A percentile compares a stretch with the other conserved stretches of the same genome.
These are phyloP conservation scores for Scolopax bukidnonensis DNA, from an alignment of 2,797 vertebrate species.

Conservation along the genomic window DNA sequence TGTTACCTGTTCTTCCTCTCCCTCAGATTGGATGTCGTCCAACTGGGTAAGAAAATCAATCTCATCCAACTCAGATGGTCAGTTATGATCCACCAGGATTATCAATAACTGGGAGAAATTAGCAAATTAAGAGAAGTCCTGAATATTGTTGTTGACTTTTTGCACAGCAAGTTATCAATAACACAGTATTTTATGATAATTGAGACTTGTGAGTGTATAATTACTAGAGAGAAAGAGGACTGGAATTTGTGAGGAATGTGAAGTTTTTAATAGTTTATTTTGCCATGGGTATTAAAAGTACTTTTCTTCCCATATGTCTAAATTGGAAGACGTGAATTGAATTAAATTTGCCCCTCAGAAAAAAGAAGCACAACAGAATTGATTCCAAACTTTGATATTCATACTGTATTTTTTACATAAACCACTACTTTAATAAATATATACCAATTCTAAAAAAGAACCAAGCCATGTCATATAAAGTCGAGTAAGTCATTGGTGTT, in stretches of 20 bases:
- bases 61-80: not conserved
- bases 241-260: not conserved
- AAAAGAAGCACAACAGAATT: not conserved
- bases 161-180: not conserved
- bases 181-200: not conserved
- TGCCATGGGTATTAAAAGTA: not conserved
- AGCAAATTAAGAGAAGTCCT: not conserved
- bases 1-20: not conserved
- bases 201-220: not conserved
- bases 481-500: not conserved
- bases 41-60: not conserved
- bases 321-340: not conserved
- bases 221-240: not conserved
- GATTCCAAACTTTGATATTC: not conserved
- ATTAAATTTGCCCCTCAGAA: not conserved
- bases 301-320: not conserved
- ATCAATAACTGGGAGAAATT: not conserved
- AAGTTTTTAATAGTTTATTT: constrained; percentile 20
- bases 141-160: constrained; percentile 17
- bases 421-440: not conserved
- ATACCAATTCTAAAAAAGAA: not conserved
- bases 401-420: not conserved
- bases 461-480: not conserved
- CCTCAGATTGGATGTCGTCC: not conserved
- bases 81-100: not conserved